phyloP scores from a whole-genome alignment of 2,113 vertebrate genomes.

The Colistium nudipinnis region DNA sequence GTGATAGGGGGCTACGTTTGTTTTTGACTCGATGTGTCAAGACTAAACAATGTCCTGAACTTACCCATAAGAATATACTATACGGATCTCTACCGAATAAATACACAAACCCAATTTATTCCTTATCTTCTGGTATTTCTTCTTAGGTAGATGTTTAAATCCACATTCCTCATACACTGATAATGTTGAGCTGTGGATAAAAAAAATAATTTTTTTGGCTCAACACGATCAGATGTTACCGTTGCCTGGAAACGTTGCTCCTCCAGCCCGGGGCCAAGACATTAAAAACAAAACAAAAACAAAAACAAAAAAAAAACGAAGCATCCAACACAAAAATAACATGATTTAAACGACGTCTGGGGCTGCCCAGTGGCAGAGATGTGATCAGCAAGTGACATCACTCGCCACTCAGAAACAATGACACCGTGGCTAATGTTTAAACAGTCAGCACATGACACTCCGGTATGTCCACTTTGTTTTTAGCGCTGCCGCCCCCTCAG shows the following conservation, averaged over 20 bases:
- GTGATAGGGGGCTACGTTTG: not conserved
- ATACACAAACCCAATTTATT: not conserved
- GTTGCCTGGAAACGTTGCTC: slow-evolving; percentile 8
- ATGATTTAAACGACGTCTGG: too few relatives aligned
- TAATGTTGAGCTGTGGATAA: not conserved
- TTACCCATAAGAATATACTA: not conserved
- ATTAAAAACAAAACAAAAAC: too few relatives aligned
- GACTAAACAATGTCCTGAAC: not conserved
- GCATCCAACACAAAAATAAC: not conserved
- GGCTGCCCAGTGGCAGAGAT: not conserved
- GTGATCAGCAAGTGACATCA: not conserved
- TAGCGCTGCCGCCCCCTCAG: slow-evolving; percentile 28
- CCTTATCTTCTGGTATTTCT: slow-evolving; percentile 21
- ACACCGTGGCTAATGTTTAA: slow-evolving; percentile 13
- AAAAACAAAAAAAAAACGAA: too few relatives aligned
- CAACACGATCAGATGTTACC: too few relatives aligned
- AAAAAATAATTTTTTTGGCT: slow-evolving; percentile 9
- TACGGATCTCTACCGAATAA: not conserved
- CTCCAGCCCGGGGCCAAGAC: too few relatives aligned
- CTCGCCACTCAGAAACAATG: slow-evolving; percentile 2
- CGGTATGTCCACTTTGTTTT: slow-evolving; percentile 35
- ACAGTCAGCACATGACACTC: slow-evolving; percentile 23
- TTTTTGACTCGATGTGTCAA: slow-evolving; percentile 1
- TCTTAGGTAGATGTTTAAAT: slow-evolving; percentile 13
- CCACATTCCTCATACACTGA: slow-evolving; percentile 8